Percentiles rank a stretch among this genome's conserved stretches.
Evolutionary conservation across 1,140 invertebrate genomes (phyloP).

Genomic region (Atta cephalotes): DNA sequence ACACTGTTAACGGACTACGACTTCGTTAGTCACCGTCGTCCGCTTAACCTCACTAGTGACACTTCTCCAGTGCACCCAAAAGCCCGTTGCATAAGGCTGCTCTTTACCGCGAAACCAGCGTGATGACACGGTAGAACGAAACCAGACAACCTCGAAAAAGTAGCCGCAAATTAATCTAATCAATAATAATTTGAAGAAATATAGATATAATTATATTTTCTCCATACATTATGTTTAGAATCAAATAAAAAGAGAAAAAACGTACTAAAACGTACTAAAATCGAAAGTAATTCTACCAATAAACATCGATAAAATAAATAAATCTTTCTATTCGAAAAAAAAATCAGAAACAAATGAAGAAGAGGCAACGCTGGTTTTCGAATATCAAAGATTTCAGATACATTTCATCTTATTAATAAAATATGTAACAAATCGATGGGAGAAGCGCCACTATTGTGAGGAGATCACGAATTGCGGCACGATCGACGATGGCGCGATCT

Average conservation of each 20-base stretch:
- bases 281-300: neutral
- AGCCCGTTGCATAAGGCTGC: constrained; percentile 4
- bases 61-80: constrained; percentile 41
- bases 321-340: neutral
- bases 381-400: neutral
- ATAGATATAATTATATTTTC: neutral
- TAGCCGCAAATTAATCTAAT: neutral
- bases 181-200: neutral
- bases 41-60: constrained; percentile 54
- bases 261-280: neutral
- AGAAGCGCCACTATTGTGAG: neutral
- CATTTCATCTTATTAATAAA: neutral
- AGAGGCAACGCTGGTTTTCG: neutral
- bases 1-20: constrained; percentile 47
- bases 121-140: constrained; percentile 46
- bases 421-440: constrained; percentile 5
- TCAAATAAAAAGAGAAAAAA: neutral
- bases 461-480: neutral
- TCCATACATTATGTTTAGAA: neutral
- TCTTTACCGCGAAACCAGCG: constrained; percentile 22
- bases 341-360: neutral
- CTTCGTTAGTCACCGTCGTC: constrained; percentile 56
- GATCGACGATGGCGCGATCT: constrained; percentile 2
- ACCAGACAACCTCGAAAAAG: neutral
- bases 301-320: neutral